Evolutionary conservation across 2,113 vertebrate genomes (phyloP).

Genomic region (Sinocyclocheilus maitianheensis): DNA sequence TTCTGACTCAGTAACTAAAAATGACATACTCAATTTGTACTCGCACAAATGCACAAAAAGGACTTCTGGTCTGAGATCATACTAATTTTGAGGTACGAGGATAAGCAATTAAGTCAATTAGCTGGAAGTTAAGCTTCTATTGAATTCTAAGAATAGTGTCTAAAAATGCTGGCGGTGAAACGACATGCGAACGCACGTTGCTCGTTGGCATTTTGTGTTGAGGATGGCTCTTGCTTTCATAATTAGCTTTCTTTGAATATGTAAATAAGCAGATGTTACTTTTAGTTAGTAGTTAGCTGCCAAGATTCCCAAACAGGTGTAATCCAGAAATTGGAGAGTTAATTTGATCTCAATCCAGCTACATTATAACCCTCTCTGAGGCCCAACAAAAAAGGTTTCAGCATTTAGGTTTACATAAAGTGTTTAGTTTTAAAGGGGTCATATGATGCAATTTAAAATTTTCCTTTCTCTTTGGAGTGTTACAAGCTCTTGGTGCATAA

Average conservation of each 20-base stretch:
- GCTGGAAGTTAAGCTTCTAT: slow-evolving; percentile 24
- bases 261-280: slow-evolving; percentile 40
- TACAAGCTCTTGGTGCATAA: no score
- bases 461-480: no score
- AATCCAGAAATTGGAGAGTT: not conserved
- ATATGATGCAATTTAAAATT: no score
- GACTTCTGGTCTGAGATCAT: slow-evolving; percentile 34
- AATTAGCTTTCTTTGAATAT: slow-evolving; percentile 37
- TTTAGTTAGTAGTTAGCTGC: slow-evolving; percentile 15
- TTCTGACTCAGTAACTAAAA: slow-evolving; percentile 38
- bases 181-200: not conserved
- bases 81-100: slow-evolving; percentile 29
- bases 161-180: slow-evolving; percentile 15
- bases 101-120: slow-evolving; percentile 47
- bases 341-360: slow-evolving; percentile 14
- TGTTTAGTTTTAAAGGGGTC: not conserved
- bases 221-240: slow-evolving; percentile 13
- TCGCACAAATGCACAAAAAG: slow-evolving; percentile 29
- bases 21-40: slow-evolving; percentile 10
- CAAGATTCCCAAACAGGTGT: slow-evolving; percentile 26
- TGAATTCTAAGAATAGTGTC: slow-evolving; percentile 41
- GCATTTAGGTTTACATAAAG: not conserved
- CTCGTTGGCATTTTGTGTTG: not conserved
- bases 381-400: not conserved
- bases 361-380: not conserved